Evolutionary conservation across 2,113 vertebrate genomes (phyloP).

Genomic region (Etheostoma cragini): DNA sequence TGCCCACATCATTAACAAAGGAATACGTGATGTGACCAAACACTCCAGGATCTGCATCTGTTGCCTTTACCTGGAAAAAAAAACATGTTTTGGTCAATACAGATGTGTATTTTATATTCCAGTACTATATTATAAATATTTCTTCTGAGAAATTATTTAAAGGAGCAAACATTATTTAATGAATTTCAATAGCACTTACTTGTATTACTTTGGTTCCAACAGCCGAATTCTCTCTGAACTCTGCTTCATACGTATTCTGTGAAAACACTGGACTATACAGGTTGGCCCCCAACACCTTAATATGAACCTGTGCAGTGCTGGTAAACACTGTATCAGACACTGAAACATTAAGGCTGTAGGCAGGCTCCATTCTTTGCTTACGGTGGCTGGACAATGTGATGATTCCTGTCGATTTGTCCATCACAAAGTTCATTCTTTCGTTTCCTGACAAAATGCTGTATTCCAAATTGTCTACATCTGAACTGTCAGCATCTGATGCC

Average conservation of each 20-base stretch:
- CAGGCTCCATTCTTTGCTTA: constrained; percentile 92
- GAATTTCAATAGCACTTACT: constrained; percentile 72
- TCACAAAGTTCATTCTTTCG: constrained; percentile 91
- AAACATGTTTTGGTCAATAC: neutral
- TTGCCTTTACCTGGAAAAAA: constrained; percentile 84
- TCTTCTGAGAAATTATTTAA: neutral
- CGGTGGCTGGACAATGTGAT: constrained; percentile 91
- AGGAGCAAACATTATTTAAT: neutral
- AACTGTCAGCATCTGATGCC: constrained; percentile 94
- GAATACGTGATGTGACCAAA: constrained; percentile 90
- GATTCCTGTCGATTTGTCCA: constrained; percentile 90
- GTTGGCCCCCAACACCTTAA: constrained; percentile 91
- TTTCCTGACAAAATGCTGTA: constrained; percentile 96
- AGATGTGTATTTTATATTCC: constrained; percentile 1
- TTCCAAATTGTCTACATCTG: constrained; percentile 90
- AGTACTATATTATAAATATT: neutral
- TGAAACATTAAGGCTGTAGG: constrained; percentile 93
- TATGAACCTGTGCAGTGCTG: constrained; percentile 94
- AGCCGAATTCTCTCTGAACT: constrained; percentile 91
- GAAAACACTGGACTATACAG: constrained; percentile 92
- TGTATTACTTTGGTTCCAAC: constrained; percentile 90
- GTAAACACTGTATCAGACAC: constrained; percentile 97
- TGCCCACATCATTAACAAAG: constrained; percentile 93
- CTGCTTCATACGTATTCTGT: constrained; percentile 90
- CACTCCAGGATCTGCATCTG: constrained; percentile 90